Base-by-base conservation (phyloP, 2,797 vertebrate species). In the Alcedo atthis region DNA sequence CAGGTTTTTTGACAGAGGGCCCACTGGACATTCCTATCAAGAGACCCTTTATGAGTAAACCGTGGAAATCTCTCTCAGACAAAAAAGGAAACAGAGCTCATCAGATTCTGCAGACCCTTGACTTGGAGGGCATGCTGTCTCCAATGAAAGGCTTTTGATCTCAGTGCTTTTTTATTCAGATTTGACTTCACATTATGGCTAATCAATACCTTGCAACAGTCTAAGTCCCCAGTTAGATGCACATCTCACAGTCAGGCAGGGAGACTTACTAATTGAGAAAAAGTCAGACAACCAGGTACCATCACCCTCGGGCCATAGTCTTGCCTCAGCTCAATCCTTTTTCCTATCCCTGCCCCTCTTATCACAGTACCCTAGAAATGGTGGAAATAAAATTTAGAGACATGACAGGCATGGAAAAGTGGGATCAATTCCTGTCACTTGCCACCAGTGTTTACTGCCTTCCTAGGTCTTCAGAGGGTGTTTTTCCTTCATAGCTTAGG, bases 221-320 rank as follows among this genome's bases (percentile, higher is more conserved):
- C 97, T 77, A 93, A 95, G 96, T 96, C 97, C 97, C 97, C 97
- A 98, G 98, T 98, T 98, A 98, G 98, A 98, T 92, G 95, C 96
- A 85, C 89, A 87, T 97, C 97, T 97, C 96, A 87, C 97, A 96
- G 97, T 96, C 97, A 97, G 97, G 92, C 97, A 94, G 91, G 95
- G 95, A 98, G 96, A 98, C 97, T 98, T 98, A 97, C 98, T 99
- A 99, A 99, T 99, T 99, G 98, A 99, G 98, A 98, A 98, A 98
- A 98, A 98, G 97, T 97, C 98, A 98, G 98, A 98, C 98, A 98
- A 98, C 97, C 97, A 98, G 98, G 98, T 98, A 98, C 96, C 97
- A 97, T 97, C 96, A 97, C 98, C 99, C 99, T 98, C 97, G 40
- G 98, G 99, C 98, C 97, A 98, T 98, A 96, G 97, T 97, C 98